Percentiles rank a stretch among this genome's conserved stretches.
Conservation (phyloP, 2,888 invertebrate genomes). For the Phengaris arion region DNA sequence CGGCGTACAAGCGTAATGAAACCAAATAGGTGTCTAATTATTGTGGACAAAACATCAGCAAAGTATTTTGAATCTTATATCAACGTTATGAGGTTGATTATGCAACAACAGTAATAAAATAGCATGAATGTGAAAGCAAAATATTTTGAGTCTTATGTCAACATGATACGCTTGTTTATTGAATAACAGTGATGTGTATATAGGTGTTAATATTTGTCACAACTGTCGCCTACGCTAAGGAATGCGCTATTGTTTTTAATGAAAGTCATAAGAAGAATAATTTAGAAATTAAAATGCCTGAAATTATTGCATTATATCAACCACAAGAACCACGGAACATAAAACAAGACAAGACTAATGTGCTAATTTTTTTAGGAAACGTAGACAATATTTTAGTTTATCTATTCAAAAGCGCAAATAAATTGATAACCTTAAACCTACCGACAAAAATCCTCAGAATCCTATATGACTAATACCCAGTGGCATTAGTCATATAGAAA, state of each 20-base stretch:
- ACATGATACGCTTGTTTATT: conserved; percentile 50
- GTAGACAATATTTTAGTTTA: too few relatives aligned
- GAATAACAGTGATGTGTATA: conserved; percentile 29
- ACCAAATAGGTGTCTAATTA: conserved; percentile 31
- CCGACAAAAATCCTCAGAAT: too few relatives aligned
- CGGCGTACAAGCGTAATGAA: conserved; percentile 21
- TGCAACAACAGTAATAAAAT: conserved; percentile 33
- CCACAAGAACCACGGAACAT: background rate
- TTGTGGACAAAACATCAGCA: conserved; percentile 30
- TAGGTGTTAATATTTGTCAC: conserved; percentile 50
- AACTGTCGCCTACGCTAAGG: conserved; percentile 52
- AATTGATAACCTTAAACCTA: too few relatives aligned
- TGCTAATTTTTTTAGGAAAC: too few relatives aligned
- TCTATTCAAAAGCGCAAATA: too few relatives aligned
- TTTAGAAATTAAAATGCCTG: conserved; percentile 26
- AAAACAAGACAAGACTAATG: too few relatives aligned
- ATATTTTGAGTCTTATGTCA: conserved; percentile 43
- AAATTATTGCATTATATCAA: background rate
- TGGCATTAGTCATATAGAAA: too few relatives aligned
- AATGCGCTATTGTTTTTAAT: conserved; percentile 64
- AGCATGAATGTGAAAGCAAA: conserved; percentile 28
- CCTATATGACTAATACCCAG: too few relatives aligned
- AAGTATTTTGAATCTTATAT: conserved; percentile 42
- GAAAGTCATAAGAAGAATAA: conserved; percentile 35
- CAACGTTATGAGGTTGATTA: conserved; percentile 50